Conservation (phyloP, 2,797 vertebrate genomes). For the Coilia nasus region DNA sequence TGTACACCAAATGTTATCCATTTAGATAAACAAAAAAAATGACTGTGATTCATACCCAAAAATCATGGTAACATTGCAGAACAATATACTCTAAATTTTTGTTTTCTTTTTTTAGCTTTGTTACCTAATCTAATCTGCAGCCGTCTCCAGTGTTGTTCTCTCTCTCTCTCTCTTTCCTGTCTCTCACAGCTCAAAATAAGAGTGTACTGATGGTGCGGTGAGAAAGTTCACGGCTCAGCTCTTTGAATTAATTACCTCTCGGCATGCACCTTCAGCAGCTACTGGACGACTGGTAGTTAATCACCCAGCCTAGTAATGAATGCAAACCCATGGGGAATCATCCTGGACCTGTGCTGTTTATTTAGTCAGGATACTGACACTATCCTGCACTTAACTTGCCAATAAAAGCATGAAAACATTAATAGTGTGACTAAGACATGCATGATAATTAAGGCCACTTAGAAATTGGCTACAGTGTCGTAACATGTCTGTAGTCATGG, state of each 20-base stretch:
- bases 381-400: neutral
- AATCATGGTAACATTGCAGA: too few relatives aligned
- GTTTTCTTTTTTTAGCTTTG: too few relatives aligned
- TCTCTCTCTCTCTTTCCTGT: neutral
- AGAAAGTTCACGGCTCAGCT: conserved; percentile 41
- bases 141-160: neutral
- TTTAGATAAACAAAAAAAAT: too few relatives aligned
- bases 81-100: too few relatives aligned
- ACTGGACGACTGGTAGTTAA: conserved; percentile 49
- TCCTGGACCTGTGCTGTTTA: neutral
- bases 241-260: conserved; percentile 46
- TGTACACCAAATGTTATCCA: too few relatives aligned
- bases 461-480: neutral
- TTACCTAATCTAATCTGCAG: neutral
- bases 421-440: neutral
- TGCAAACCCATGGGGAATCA: neutral
- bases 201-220: conserved; percentile 16
- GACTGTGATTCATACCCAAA: too few relatives aligned
- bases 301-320: conserved; percentile 43
- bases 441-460: neutral
- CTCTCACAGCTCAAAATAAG: conserved; percentile 40
- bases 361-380: neutral
- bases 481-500: neutral
- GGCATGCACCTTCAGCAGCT: conserved; percentile 33
- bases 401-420: neutral